Evolutionary conservation across 2,888 invertebrate species (phyloP).

Genomic region (Diadromus collaris): DNA sequence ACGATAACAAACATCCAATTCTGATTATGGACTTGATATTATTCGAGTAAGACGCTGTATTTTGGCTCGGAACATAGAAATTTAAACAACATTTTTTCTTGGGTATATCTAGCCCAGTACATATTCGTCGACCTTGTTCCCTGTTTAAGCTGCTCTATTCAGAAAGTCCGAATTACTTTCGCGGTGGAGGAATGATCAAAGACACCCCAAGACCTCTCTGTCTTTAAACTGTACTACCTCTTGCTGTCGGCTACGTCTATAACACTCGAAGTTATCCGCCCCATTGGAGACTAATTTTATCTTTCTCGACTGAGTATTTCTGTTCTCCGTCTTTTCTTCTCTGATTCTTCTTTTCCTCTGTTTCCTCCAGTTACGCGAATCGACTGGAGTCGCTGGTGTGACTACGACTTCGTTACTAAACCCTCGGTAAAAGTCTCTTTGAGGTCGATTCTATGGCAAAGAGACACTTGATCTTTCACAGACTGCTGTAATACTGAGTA

Average conservation of each 20-base stretch:
- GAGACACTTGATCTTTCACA: conserved; percentile 46
- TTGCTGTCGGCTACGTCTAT: conserved; percentile 31
- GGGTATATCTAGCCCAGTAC: background rate
- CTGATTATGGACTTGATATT: background rate
- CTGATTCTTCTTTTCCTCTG: conserved; percentile 8
- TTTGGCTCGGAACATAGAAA: background rate
- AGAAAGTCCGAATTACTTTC: conserved; percentile 29
- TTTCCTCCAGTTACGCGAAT: conserved; percentile 20
- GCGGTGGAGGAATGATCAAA: conserved; percentile 55
- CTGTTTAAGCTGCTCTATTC: conserved; percentile 28
- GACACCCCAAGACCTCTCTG: conserved; percentile 52
- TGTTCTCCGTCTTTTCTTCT: conserved; percentile 26
- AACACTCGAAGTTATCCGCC: conserved; percentile 59
- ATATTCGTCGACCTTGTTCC: conserved; percentile 4
- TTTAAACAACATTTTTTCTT: background rate
- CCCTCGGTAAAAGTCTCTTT: conserved; percentile 45
- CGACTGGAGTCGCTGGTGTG: conserved; percentile 39
- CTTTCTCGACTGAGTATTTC: conserved; percentile 41
- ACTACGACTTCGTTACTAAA: conserved; percentile 59
- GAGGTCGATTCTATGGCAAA: conserved; percentile 46
- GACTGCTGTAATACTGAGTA: conserved; percentile 18
- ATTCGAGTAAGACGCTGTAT: background rate
- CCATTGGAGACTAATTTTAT: conserved; percentile 58
- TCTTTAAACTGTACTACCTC: conserved; percentile 18
- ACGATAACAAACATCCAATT: background rate